Conservation (phyloP, 2,113 vertebrate species). For the Blennius ocellaris region DNA sequence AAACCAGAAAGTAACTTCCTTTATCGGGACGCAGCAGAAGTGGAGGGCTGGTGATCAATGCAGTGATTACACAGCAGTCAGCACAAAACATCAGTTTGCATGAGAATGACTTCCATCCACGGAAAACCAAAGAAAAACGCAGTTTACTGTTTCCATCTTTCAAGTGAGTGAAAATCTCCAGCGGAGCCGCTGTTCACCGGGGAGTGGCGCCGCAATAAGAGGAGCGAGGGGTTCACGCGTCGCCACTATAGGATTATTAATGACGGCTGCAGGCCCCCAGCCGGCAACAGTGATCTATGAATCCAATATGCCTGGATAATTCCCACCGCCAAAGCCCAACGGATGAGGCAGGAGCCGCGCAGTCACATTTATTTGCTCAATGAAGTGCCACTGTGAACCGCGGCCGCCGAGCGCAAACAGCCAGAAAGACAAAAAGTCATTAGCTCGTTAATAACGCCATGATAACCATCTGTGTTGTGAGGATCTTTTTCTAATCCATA, state of each 20-base stretch:
- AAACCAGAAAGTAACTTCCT: not conserved
- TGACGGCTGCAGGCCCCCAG: slow-evolving; percentile 67
- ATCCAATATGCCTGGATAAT: slow-evolving; percentile 74
- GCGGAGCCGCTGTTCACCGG: slow-evolving; percentile 27
- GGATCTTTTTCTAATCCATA: slow-evolving; percentile 44
- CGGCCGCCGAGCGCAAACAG: slow-evolving; percentile 34
- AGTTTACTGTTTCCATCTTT: slow-evolving; percentile 5
- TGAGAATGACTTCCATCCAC: slow-evolving; percentile 6
- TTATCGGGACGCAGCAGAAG: slow-evolving; percentile 2
- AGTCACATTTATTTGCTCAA: slow-evolving; percentile 64
- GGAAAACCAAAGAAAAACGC: not conserved
- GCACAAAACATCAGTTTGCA: not conserved
- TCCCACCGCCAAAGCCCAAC: slow-evolving; percentile 59
- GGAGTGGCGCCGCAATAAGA: slow-evolving; percentile 39
- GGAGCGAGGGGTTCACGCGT: slow-evolving; percentile 47
- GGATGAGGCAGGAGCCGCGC: slow-evolving; percentile 38
- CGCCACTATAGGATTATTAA: slow-evolving; percentile 73
- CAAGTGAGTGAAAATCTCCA: slow-evolving; percentile 48
- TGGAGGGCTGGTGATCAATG: not conserved
- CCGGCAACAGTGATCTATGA: slow-evolving; percentile 76
- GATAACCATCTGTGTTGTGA: slow-evolving; percentile 51
- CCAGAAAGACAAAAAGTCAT: slow-evolving; percentile 57
- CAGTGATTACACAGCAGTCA: not conserved
- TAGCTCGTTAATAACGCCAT: slow-evolving; percentile 49
- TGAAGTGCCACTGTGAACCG: slow-evolving; percentile 44